These are phyloP conservation scores for Trichomycterus rosablanca DNA, from an alignment of 2,113 vertebrate genomes.

Conservation along the genomic window DNA sequence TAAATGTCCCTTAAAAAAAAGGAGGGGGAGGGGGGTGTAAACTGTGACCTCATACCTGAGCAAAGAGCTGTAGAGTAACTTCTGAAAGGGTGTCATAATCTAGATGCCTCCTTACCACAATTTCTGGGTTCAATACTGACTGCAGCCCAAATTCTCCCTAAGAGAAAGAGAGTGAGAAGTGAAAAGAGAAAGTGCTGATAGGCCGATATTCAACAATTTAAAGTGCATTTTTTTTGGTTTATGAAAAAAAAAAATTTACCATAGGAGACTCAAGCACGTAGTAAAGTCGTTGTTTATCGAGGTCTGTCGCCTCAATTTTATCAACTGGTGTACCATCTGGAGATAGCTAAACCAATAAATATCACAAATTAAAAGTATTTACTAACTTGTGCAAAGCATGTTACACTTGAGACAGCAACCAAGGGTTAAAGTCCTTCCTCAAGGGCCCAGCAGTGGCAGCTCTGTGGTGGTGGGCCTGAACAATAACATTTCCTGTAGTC, in stretches of 20 bases:
- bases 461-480: no score
- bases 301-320: constrained; percentile 30
- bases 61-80: constrained; percentile 55
- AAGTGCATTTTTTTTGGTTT: background rate
- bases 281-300: constrained; percentile 27
- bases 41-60: constrained; percentile 56
- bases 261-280: constrained; percentile 25
- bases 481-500: no score
- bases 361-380: background rate
- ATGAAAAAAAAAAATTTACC: constrained; percentile 14
- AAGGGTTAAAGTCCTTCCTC: no score
- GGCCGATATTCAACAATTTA: background rate
- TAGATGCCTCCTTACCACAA: constrained; percentile 57
- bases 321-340: background rate
- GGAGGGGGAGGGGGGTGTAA: no score
- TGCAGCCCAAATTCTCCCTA: constrained; percentile 67
- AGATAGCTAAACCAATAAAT: constrained; percentile 23
- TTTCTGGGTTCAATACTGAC: constrained; percentile 46
- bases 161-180: background rate
- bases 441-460: no score
- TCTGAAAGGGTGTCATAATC: constrained; percentile 65
- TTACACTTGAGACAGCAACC: no score
- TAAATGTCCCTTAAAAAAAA: background rate
- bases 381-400: no score
- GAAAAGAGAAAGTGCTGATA: background rate